Percentiles rank a stretch among this genome's conserved stretches.
phyloP scores from a whole-genome alignment of 2,797 vertebrate species.

The Galago senegalensis region DNA sequence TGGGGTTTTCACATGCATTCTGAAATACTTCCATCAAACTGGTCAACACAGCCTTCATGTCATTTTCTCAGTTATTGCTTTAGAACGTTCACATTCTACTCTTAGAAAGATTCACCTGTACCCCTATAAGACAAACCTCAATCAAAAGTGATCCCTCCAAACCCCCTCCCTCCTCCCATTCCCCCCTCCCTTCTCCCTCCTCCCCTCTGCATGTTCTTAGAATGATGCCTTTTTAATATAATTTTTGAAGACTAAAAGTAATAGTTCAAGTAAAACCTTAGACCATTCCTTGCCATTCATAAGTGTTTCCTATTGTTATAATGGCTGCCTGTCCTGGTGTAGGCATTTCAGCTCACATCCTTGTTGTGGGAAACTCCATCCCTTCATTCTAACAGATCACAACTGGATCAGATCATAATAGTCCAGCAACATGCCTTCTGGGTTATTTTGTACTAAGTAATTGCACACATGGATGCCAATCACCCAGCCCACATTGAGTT shows the following conservation, averaged over 20 bases:
- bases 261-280: slow-evolving; percentile 32
- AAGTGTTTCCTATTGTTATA: not conserved
- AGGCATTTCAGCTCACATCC: not conserved
- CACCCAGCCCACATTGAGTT: not conserved
- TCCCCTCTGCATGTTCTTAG: no score
- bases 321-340: not conserved
- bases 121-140: no score
- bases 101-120: no score
- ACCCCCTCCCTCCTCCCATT: no score
- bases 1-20: no score
- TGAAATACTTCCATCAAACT: no score
- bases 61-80: no score
- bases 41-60: no score
- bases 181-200: no score
- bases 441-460: slow-evolving; percentile 6
- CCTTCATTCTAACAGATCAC: not conserved
- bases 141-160: no score
- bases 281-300: not conserved
- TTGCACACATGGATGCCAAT: slow-evolving; percentile 14
- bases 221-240: not conserved
- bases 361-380: not conserved
- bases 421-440: slow-evolving; percentile 14
- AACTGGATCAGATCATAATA: not conserved
- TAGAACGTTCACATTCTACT: no score
- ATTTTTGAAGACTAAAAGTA: not conserved